Base-by-base conservation (phyloP, 2,113 vertebrate species). In the Accipiter cooperii region DNA sequence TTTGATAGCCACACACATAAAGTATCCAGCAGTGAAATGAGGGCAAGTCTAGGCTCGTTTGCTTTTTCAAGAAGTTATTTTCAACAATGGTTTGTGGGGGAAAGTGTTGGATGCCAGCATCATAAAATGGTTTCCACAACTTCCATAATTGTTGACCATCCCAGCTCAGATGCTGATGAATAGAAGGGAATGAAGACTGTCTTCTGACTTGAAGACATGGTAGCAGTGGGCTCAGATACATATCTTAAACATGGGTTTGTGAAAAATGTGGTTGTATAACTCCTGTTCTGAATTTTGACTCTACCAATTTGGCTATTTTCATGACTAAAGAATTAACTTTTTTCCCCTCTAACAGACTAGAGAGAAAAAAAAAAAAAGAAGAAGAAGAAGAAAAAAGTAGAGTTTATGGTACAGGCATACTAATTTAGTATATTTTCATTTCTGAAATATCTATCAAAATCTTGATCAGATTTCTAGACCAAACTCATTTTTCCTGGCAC, bases 391-490 rank as follows among this genome's bases (percentile, higher is more conserved):
- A 42, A 42, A 40, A 47, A 33, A 29, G 5, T 34, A 64, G 12
- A 83, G 9, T 65, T 90, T 79, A 40, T 51, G 9, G 26, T 65
- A 60, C 34, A 77, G 21, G 19, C 21, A 42, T 75, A 66, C 5
- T 71, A 18, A 71, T 84, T 84, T 65, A 46, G 8, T 9, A 5
- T 47, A 68, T 75, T 91, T 87, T 87, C 40, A 80, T 90, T 94
- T 94, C 49, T 85, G 77, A 94, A 84, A 78, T 87, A 75, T 33
- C 42, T 90, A 85, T 93, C 24, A 57, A 91, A 90, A 70, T 31
- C 22, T 89, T 94, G 31, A 84, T 74, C 31, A 5, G 9, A 21
- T 33, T 87, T 66, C 44, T 86, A 85, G 34, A 25, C 52, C 92
- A 85, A 94, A 71, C 8, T 6, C 8, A 19, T 70, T 86, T 90